Evolutionary conservation across 2,797 vertebrate species (phyloP).

Genomic region (Morus bassanus): DNA sequence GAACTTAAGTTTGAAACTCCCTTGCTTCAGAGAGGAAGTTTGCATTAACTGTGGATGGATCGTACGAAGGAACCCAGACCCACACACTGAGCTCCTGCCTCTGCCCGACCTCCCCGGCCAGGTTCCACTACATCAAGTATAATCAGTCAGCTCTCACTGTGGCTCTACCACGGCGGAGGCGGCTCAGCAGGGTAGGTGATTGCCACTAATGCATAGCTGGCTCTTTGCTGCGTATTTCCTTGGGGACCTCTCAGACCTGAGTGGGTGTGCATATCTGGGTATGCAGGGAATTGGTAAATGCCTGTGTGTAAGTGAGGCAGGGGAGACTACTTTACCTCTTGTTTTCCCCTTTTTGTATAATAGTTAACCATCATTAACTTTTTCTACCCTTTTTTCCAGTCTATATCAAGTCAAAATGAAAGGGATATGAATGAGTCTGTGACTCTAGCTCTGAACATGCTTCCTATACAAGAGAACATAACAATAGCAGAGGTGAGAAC

Average conservation of each 20-base stretch:
- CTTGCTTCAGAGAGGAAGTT: slow-evolving; percentile 70
- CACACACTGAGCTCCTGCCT: slow-evolving; percentile 43
- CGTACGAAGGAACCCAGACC: slow-evolving; percentile 71
- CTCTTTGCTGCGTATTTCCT: neutral
- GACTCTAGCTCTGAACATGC: slow-evolving; percentile 40
- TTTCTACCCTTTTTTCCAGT: neutral
- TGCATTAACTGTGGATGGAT: slow-evolving; percentile 76
- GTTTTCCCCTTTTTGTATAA: neutral
- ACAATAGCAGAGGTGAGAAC: slow-evolving; percentile 59
- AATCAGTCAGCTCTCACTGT: slow-evolving; percentile 36
- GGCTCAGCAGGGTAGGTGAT: slow-evolving; percentile 48
- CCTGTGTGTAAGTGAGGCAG: neutral
- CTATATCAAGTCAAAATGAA: slow-evolving; percentile 54
- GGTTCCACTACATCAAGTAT: slow-evolving; percentile 81
- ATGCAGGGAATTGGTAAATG: neutral
- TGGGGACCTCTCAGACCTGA: neutral
- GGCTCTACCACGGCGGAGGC: slow-evolving; percentile 24
- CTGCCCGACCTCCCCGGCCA: neutral
- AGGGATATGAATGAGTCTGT: slow-evolving; percentile 14
- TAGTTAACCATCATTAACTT: neutral
- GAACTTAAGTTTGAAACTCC: neutral
- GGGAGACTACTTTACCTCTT: neutral
- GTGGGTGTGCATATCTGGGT: neutral
- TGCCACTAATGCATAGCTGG: fast-evolving
- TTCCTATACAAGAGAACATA: slow-evolving; percentile 68